Conservation (phyloP, 2,888 invertebrate genomes). For the Octonoba sinensis region DNA sequence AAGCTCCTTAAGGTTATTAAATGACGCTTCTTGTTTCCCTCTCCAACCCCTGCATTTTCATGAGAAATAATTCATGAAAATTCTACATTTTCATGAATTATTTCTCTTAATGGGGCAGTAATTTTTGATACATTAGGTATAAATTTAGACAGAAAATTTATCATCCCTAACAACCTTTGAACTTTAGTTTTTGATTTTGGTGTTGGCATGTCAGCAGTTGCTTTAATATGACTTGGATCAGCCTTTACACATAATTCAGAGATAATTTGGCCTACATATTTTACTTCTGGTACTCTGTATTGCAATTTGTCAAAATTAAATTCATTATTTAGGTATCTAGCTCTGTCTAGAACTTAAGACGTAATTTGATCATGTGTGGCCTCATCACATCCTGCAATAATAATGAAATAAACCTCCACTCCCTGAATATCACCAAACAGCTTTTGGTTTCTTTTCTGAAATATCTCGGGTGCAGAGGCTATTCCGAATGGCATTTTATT, state of each 20-base stretch:
- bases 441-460: constrained; percentile 28
- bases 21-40: neutral
- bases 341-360: constrained; percentile 18
- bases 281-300: constrained; percentile 12
- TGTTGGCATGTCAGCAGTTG: neutral
- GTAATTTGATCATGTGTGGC: constrained; percentile 9
- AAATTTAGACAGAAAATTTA: constrained; percentile 17
- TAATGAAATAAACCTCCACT: constrained; percentile 34
- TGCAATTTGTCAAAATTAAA: constrained; percentile 29
- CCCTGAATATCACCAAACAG: constrained; percentile 10
- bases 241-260: constrained; percentile 5
- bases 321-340: neutral
- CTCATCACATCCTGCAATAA: constrained; percentile 16
- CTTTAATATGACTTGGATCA: constrained; percentile 4
- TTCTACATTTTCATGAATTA: neutral
- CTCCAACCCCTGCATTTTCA: too few relatives aligned
- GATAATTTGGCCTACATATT: constrained; percentile 8
- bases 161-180: constrained; percentile 9
- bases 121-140: constrained; percentile 13
- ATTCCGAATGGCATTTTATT: constrained; percentile 39
- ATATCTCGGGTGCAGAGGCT: constrained; percentile 17
- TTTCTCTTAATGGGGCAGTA: constrained; percentile 17
- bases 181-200: constrained; percentile 12
- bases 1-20: neutral
- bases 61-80: too few relatives aligned